Evolutionary conservation across 2,888 invertebrate genomes (phyloP).

Genomic region (Anagyrus pseudococci): DNA sequence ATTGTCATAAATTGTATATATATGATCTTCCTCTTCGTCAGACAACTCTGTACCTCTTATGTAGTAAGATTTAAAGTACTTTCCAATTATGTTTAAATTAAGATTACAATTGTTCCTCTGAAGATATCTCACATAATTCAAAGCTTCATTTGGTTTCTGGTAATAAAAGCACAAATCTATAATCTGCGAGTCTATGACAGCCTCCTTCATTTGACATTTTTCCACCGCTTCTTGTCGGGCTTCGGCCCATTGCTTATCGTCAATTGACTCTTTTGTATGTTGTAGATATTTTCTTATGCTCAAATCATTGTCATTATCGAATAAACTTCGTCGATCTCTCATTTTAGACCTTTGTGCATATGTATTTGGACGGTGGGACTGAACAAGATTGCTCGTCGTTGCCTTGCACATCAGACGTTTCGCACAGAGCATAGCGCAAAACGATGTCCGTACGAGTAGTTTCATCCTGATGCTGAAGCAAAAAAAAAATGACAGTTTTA

Average conservation of each 20-base stretch:
- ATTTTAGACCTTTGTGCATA: too few relatives aligned
- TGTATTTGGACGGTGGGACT: too few relatives aligned
- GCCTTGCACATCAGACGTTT: background rate
- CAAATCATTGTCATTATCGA: too few relatives aligned
- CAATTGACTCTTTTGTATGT: slow-evolving; percentile 2
- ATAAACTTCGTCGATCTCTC: too few relatives aligned
- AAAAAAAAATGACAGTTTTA: too few relatives aligned
- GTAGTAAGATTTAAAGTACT: slow-evolving; percentile 65
- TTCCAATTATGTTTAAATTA: slow-evolving; percentile 68
- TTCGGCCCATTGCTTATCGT: slow-evolving; percentile 24
- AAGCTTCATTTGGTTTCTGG: slow-evolving; percentile 63
- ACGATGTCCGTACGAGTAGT: background rate
- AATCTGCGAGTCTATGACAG: slow-evolving; percentile 70
- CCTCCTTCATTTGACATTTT: slow-evolving; percentile 36
- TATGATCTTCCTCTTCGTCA: slow-evolving; percentile 64
- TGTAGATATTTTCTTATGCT: background rate
- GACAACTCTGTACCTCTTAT: slow-evolving; percentile 55
- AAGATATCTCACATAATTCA: slow-evolving; percentile 68
- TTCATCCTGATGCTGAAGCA: slow-evolving; percentile 9
- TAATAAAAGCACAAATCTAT: slow-evolving; percentile 64
- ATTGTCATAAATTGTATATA: slow-evolving; percentile 64
- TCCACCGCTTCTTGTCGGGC: slow-evolving; percentile 25
- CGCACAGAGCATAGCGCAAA: background rate
- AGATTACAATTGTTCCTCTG: slow-evolving; percentile 62
- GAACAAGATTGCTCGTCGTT: too few relatives aligned